phyloP scores from a whole-genome alignment of 2,797 vertebrate genomes.

The Macrochelys suwanniensis region DNA sequence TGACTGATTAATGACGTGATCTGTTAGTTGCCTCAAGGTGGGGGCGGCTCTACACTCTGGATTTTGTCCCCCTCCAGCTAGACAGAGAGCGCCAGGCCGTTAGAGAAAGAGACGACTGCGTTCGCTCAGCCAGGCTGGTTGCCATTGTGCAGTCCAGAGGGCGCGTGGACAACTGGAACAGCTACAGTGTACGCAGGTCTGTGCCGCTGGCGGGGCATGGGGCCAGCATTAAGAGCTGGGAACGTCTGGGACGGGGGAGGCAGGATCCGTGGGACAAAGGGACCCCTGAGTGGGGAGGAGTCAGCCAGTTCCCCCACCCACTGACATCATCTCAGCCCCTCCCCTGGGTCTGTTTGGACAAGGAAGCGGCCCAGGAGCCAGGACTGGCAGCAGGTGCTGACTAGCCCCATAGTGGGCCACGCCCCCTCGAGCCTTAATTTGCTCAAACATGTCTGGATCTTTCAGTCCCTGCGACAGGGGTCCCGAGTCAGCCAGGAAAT shows the following conservation, averaged over 20 bases:
- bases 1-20: background rate
- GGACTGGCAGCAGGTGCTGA: too few relatives aligned
- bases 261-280: background rate
- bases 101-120: conserved; percentile 81
- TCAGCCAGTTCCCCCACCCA: background rate
- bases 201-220: too few relatives aligned
- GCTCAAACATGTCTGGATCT: too few relatives aligned
- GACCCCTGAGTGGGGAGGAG: background rate
- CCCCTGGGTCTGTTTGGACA: background rate
- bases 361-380: too few relatives aligned
- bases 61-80: conserved; percentile 64
- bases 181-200: conserved; percentile 80
- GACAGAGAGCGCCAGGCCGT: conserved; percentile 77
- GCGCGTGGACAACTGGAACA: conserved; percentile 82
- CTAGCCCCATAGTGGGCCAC: too few relatives aligned
- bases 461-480: too few relatives aligned
- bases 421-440: too few relatives aligned
- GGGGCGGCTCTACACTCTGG: fast-evolving
- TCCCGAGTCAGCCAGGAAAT: too few relatives aligned
- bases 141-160: conserved; percentile 80
- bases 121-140: conserved; percentile 78
- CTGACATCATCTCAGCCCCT: background rate
- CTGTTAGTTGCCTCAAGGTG: background rate
- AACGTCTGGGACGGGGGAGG: fast-evolving
- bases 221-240: too few relatives aligned